phyloP scores from a whole-genome alignment of 2,797 vertebrate species.

The Pseudocheirus occidentalis region DNA sequence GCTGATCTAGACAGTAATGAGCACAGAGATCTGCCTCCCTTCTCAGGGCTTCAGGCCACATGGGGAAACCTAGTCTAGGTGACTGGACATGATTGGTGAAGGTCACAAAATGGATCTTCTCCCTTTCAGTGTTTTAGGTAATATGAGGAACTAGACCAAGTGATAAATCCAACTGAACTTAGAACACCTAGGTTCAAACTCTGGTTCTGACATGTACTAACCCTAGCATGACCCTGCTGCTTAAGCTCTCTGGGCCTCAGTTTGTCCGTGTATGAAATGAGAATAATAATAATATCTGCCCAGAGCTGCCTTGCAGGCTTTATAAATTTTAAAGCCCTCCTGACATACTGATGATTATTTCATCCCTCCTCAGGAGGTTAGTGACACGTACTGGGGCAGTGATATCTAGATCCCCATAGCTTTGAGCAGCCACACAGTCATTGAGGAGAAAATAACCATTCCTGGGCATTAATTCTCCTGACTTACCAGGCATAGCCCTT shows the following conservation, averaged over 20 bases:
- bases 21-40: not conserved
- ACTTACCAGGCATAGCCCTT: not conserved
- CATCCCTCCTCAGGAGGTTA: not conserved
- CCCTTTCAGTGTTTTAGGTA: not conserved
- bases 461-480: not conserved
- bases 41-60: not conserved
- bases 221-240: not conserved
- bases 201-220: not conserved
- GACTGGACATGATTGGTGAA: not conserved
- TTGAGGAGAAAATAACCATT: not conserved
- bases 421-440: not conserved
- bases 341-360: not conserved
- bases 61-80: not conserved
- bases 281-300: not conserved
- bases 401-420: not conserved
- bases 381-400: not conserved
- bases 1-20: not conserved
- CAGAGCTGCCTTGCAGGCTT: not conserved
- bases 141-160: not conserved
- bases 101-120: not conserved
- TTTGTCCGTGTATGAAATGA: slow-evolving; percentile 1
- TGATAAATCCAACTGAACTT: not conserved
- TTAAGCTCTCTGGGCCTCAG: not conserved
- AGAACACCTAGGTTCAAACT: not conserved
- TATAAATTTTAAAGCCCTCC: not conserved